phyloP scores from a whole-genome alignment of 2,113 vertebrate genomes.

The Paedocypris sp. region DNA sequence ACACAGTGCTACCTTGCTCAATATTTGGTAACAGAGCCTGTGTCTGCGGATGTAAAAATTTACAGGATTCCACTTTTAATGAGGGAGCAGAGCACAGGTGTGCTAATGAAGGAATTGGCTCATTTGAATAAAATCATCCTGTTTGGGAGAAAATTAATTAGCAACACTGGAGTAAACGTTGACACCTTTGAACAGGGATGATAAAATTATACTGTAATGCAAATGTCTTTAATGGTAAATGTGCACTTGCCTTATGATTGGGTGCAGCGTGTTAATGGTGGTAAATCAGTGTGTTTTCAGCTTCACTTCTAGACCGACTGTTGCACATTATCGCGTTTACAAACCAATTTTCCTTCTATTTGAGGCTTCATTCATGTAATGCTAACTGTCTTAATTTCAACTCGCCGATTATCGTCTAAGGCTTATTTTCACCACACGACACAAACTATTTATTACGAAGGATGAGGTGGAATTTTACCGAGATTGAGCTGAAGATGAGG shows the following conservation, averaged over 20 bases:
- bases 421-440: slow-evolving; percentile 23
- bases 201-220: slow-evolving; percentile 34
- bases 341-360: background rate
- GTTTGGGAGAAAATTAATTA: slow-evolving; percentile 53
- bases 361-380: slow-evolving; percentile 8
- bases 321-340: slow-evolving; percentile 10
- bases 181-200: slow-evolving; percentile 29
- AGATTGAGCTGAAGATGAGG: slow-evolving; percentile 24
- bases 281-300: slow-evolving; percentile 12
- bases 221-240: slow-evolving; percentile 20
- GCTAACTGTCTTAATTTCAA: background rate
- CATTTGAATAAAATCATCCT: slow-evolving; percentile 56
- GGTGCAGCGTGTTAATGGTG: slow-evolving; percentile 26
- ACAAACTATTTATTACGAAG: slow-evolving; percentile 24
- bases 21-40: slow-evolving; percentile 63
- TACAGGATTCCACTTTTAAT: slow-evolving; percentile 65
- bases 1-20: slow-evolving; percentile 66
- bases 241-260: slow-evolving; percentile 15
- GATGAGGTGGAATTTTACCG: slow-evolving; percentile 24
- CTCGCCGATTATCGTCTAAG: slow-evolving; percentile 30
- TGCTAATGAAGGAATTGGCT: slow-evolving; percentile 56
- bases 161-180: slow-evolving; percentile 31
- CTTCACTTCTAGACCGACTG: too few relatives aligned
- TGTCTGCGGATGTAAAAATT: slow-evolving; percentile 58
- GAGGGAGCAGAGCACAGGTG: slow-evolving; percentile 61